Conservation (phyloP, 53 echinoderm and acorn worm genomes). For the Paracentrotus lividus region DNA sequence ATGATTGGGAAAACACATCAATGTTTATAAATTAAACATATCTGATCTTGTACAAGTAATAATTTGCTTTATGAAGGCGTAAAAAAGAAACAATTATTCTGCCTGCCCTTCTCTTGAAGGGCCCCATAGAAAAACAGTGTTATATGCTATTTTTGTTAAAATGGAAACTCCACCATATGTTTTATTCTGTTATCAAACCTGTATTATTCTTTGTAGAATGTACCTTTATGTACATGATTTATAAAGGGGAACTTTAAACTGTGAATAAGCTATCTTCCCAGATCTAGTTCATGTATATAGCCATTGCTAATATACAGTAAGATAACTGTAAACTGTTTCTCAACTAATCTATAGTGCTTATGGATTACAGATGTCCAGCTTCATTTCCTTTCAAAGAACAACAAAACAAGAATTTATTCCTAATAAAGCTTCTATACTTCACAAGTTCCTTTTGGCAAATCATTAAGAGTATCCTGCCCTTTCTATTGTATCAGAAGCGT, state of each 20-base stretch:
- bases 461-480: background rate
- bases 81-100: background rate
- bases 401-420: background rate
- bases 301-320: too few species aligned
- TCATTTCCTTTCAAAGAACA: constrained; percentile 28
- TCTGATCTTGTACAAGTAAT: background rate
- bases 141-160: background rate
- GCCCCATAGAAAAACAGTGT: too few species aligned
- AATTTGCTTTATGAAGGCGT: too few species aligned
- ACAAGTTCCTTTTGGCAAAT: constrained; percentile 22
- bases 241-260: too few species aligned
- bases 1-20: background rate
- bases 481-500: background rate
- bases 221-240: too few species aligned
- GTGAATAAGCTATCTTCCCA: too few species aligned
- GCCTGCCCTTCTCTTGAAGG: background rate
- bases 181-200: too few species aligned
- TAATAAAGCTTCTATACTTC: background rate
- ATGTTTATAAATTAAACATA: constrained; percentile 6
- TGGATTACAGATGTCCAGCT: constrained; percentile 40
- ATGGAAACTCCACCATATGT: background rate
- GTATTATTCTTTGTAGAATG: too few species aligned
- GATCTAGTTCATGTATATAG: too few species aligned
- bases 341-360: background rate
- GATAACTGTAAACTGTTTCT: background rate